Base-by-base conservation (phyloP, 2,113 vertebrate species). In the Oreochromis niloticus region DNA sequence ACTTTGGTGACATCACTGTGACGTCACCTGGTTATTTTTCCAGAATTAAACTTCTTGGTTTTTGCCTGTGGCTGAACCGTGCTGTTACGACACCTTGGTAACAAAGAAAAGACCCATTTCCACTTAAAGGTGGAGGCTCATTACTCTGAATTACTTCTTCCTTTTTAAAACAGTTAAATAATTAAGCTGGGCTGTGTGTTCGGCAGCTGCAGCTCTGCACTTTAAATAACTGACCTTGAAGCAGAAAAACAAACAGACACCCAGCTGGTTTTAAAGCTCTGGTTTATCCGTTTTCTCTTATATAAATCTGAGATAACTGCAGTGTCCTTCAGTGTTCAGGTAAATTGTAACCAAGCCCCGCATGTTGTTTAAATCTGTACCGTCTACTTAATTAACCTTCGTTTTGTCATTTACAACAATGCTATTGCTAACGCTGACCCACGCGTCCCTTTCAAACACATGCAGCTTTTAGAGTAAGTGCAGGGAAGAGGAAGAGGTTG, bases 371-470 rank as follows among this genome's bases (percentile, higher is more conserved):
- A 22, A 80, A 89, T 73, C 36, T n/a, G 0, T 5, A 85, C 43
- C 9, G 55, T 57, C 71, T 55, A 68, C 34, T 88, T 55, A 88
- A 89, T 71, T 24, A 48, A 88, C 80, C 5, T 57, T 14, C 5
- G 81, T 91, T 88, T 81, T 71, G 50, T 48, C 63, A 81, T 88
- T 88, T 82, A 75, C 57, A 85, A 52, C 48, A 79, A 82, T 82
- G 48, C 9, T 54, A 73, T 86, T 85, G 85, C 85, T 11, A 6
- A 24, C 57, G 32, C 32, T 43, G 17, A 27, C 5, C 5, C 14
- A 5, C 8, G 9, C 3, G 30, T 39, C 30, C 5, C 24, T 19
- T 50, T 50, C 9, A 7, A 4, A 24, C 24, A 61, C 10, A 17
- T 9, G 32, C 6, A 54, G 5, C 2, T 73, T 48, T 71, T 22